These are phyloP conservation scores for Hippocampus guttulatus DNA, from an alignment of 2,113 vertebrate genomes.

Conservation along the genomic window DNA sequence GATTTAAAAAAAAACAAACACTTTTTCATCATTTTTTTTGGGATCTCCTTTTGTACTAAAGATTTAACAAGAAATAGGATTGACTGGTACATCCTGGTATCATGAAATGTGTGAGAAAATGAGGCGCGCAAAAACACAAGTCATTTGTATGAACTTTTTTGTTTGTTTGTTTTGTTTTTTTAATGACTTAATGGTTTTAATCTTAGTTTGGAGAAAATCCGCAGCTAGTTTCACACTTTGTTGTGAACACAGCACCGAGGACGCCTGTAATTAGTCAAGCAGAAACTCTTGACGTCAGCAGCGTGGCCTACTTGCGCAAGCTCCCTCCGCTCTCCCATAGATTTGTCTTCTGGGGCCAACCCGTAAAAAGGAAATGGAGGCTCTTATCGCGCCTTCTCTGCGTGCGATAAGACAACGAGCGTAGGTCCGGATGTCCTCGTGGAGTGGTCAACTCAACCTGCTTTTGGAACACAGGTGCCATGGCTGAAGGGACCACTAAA, in stretches of 20 bases:
- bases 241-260: constrained; percentile 22
- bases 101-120: not conserved
- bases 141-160: not conserved
- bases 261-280: constrained; percentile 62
- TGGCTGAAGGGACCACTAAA: not conserved
- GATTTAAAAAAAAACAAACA: too few relatives aligned
- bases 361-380: constrained; percentile 48
- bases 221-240: constrained; percentile 28
- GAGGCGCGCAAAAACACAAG: not conserved
- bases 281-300: constrained; percentile 52
- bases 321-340: constrained; percentile 34
- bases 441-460: constrained; percentile 42
- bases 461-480: not conserved
- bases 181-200: not conserved
- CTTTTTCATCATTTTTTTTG: too few relatives aligned
- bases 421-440: constrained; percentile 9
- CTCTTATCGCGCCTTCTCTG: constrained; percentile 48
- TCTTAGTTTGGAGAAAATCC: not conserved
- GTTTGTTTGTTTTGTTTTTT: too few relatives aligned
- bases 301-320: constrained; percentile 53
- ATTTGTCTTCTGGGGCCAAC: constrained; percentile 45
- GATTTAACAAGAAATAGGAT: too few relatives aligned
- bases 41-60: too few relatives aligned
- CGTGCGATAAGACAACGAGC: constrained; percentile 2
- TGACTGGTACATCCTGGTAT: too few relatives aligned